Evolutionary conservation across 2,888 invertebrate species (phyloP), one percentile per base, ranked within the genome.

Genomic region (Erebia epiphron): DNA sequence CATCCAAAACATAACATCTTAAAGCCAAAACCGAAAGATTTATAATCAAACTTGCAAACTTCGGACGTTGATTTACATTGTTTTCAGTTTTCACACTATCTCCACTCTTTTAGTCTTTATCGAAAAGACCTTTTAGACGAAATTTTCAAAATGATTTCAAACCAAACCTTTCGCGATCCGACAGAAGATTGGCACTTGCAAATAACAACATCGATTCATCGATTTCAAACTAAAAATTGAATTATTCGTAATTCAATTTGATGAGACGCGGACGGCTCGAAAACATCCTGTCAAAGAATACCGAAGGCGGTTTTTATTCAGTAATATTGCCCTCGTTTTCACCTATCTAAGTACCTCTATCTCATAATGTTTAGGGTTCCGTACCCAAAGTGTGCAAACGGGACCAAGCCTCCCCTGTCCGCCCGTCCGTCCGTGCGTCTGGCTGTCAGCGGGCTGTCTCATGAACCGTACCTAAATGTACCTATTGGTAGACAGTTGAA

Each of bases 21-120:
- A 41, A 56, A 66, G 67, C 69, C 54, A 69, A 72, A 72, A 72
- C 67, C 57, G 41, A 64, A 66, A 61, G 65, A 56, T 61, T 71
- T 66, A 60, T 62, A 57, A n/a, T 56, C 18, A 50, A 69, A 62
- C 43, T 58, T 56, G 49, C 26, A 56, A 67, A 64, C 60, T 71
- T 63, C 57, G 18, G 68, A 75, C 70, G 56, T 70, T 76, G 71
- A 75, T 73, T 75, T 75, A 75, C 71, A 73, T 68, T 76, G 69
- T 73, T 75, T 72, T 71, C 71, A 54, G 70, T 73, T 75, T 72
- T 72, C 71, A 60, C 41, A 52, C 67, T 16, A 41, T 49, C 60
- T 60, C 60, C n/a, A 57, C 21, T 63, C 56, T 46, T n/a, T 14
- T 21, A 56, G 21, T 57, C 56, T 41, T 64, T 41, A 64, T 41